These are phyloP conservation scores for Tiphia femorata DNA, from an alignment of 2,888 invertebrate genomes.

Conservation along the genomic window DNA sequence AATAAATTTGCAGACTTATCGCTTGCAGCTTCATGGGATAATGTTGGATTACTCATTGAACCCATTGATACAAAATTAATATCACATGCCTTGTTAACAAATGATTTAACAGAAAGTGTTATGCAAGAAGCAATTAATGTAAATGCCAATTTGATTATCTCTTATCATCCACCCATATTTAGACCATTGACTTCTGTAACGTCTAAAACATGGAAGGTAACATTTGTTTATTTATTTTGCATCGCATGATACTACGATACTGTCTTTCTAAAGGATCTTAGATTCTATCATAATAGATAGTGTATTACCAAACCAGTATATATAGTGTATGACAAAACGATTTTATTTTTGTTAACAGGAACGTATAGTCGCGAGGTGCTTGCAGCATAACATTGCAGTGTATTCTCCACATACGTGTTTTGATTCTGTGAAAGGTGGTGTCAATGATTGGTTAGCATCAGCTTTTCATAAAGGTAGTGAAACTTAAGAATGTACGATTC, in stretches of 20 bases:
- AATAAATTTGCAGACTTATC: slow-evolving; percentile 79
- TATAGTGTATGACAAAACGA: not conserved
- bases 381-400: slow-evolving; percentile 87
- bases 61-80: slow-evolving; percentile 74
- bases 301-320: too few relatives aligned
- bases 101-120: slow-evolving; percentile 92
- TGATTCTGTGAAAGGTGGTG: slow-evolving; percentile 86
- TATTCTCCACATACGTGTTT: slow-evolving; percentile 95
- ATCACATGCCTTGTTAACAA: slow-evolving; percentile 83
- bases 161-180: slow-evolving; percentile 98
- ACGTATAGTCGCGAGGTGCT: slow-evolving; percentile 81
- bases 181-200: slow-evolving; percentile 84
- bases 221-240: not conserved
- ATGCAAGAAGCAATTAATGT: slow-evolving; percentile 82
- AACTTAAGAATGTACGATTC: slow-evolving; percentile 1
- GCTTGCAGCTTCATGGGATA: slow-evolving; percentile 92
- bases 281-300: too few relatives aligned
- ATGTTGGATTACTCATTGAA: slow-evolving; percentile 92
- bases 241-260: not conserved
- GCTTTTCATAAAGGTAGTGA: slow-evolving; percentile 70
- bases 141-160: slow-evolving; percentile 84
- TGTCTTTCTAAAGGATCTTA: too few relatives aligned
- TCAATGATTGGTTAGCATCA: slow-evolving; percentile 93
- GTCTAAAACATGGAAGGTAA: slow-evolving; percentile 77
- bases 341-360: slow-evolving; percentile 68